Evolutionary conservation across 2,113 vertebrate species (phyloP).

Genomic region (Acrocephalus kingi): DNA sequence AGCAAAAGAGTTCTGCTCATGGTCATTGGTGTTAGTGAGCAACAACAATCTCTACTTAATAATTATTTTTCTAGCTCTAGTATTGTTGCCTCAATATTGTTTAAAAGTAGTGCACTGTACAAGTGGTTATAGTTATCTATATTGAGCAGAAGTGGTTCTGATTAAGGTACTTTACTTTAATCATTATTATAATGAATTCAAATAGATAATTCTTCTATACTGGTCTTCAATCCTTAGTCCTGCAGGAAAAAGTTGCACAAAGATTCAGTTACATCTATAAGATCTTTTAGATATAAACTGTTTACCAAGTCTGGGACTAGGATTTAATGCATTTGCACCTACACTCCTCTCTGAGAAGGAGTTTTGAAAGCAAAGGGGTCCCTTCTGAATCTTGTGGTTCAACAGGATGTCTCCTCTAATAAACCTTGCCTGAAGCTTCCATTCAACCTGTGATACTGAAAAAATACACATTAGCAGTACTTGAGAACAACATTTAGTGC

Average conservation of each 20-base stretch:
- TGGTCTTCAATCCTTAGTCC: neutral
- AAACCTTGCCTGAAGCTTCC: neutral
- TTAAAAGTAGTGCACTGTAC: neutral
- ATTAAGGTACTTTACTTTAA: neutral
- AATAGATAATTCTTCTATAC: neutral
- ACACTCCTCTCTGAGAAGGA: neutral
- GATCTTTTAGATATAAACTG: neutral
- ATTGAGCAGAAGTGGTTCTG: neutral
- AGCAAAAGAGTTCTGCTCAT: neutral
- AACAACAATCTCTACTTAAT: neutral
- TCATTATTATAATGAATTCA: neutral
- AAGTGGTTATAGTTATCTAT: neutral
- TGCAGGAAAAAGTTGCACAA: neutral
- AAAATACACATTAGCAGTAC: neutral
- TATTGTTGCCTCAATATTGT: neutral
- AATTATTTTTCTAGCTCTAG: neutral
- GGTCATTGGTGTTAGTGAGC: too few species aligned
- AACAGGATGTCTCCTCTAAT: neutral
- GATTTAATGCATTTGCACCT: neutral
- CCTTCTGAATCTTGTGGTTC: neutral
- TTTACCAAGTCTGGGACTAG: neutral
- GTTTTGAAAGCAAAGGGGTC: neutral
- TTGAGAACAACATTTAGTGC: neutral
- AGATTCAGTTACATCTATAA: neutral
- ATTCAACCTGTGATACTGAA: neutral